Evolutionary conservation across 2,888 invertebrate genomes (phyloP).

Genomic region (Smittia aterrima): DNA sequence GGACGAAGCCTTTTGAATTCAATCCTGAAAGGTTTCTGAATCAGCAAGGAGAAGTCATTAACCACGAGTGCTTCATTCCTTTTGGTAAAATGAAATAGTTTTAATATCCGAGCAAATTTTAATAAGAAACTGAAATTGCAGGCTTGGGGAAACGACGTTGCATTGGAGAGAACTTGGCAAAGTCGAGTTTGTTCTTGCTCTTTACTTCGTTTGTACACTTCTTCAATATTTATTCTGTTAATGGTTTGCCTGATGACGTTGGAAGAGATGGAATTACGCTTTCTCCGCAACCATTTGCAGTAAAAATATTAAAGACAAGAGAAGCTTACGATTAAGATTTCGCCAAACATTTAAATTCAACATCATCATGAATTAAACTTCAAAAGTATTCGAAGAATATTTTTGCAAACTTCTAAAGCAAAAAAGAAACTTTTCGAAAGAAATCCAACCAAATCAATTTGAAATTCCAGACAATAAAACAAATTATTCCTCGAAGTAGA

Average conservation of each 20-base stretch:
- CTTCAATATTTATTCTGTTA: slow-evolving; percentile 50
- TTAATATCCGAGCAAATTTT: not conserved
- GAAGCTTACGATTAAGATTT: slow-evolving; percentile 13
- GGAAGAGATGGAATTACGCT: slow-evolving; percentile 50
- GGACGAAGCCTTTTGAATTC: slow-evolving; percentile 61
- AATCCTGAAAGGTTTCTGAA: slow-evolving; percentile 64
- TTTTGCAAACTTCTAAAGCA: too few relatives aligned
- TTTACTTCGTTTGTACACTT: slow-evolving; percentile 61
- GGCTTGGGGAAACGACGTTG: slow-evolving; percentile 55
- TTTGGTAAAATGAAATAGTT: slow-evolving; percentile 70
- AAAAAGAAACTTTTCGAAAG: too few relatives aligned
- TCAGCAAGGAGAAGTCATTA: slow-evolving; percentile 56
- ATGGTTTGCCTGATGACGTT: slow-evolving; percentile 46
- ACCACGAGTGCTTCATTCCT: slow-evolving; percentile 59
- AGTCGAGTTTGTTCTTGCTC: slow-evolving; percentile 60
- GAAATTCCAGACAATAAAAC: too few relatives aligned
- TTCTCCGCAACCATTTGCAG: slow-evolving; percentile 48
- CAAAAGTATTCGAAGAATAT: too few relatives aligned
- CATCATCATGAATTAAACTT: too few relatives aligned
- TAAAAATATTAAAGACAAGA: slow-evolving; percentile 43
- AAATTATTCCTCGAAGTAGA: too few relatives aligned
- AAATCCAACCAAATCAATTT: too few relatives aligned
- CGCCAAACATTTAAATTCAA: too few relatives aligned
- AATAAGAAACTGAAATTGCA: not conserved
- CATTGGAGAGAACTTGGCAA: slow-evolving; percentile 63